These are phyloP conservation scores for Cryptotermes secundus DNA, from an alignment of 1,140 invertebrate species.

Conservation along the genomic window DNA sequence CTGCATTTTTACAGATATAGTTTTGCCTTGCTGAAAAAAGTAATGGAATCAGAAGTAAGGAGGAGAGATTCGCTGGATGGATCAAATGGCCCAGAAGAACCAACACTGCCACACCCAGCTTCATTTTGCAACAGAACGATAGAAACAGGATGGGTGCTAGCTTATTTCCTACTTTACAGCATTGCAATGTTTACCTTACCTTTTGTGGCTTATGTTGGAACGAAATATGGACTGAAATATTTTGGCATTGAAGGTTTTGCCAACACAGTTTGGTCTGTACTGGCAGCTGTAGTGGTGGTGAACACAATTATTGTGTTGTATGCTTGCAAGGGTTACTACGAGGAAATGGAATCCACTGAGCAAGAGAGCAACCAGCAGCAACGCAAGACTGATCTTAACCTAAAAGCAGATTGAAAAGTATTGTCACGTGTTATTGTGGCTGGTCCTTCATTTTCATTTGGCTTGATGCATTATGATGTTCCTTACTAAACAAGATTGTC, in stretches of 20 bases:
- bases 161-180: conserved; percentile 72
- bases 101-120: background rate
- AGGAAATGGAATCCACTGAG: background rate
- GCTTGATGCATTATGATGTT: too few species aligned
- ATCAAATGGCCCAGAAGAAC: background rate
- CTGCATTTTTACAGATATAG: conserved; percentile 25
- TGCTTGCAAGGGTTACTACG: conserved; percentile 60
- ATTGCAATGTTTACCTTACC: conserved; percentile 80
- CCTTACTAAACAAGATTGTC: too few species aligned
- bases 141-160: conserved; percentile 50
- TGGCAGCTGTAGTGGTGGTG: conserved; percentile 71
- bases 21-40: background rate
- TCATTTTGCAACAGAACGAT: background rate
- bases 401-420: conserved; percentile 1
- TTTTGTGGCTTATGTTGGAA: conserved; percentile 70
- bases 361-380: background rate
- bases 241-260: conserved; percentile 60
- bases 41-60: background rate
- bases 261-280: conserved; percentile 70
- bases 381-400: background rate
- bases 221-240: conserved; percentile 59
- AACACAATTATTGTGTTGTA: conserved; percentile 76
- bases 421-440: background rate
- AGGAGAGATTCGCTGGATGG: background rate
- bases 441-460: too few species aligned